These are phyloP conservation scores for Harpalus rubripes DNA, from an alignment of 2,888 invertebrate genomes.

Conservation along the genomic window DNA sequence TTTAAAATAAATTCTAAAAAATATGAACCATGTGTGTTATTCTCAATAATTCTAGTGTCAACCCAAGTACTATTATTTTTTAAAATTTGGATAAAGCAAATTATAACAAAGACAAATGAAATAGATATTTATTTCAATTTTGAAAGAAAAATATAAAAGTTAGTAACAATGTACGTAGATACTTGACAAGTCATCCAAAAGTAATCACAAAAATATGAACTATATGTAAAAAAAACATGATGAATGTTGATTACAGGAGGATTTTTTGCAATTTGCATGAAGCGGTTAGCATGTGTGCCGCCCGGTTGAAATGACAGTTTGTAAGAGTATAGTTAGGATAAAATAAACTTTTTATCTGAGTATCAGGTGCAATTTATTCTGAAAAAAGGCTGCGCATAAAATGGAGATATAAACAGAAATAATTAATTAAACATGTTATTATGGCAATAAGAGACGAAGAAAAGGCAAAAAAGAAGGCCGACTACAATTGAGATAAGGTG, in stretches of 20 bases:
- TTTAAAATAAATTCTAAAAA: too few species aligned
- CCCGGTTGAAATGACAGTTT: constrained; percentile 38
- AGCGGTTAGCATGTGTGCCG: constrained; percentile 48
- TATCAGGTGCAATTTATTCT: constrained; percentile 55
- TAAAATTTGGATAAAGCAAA: too few species aligned
- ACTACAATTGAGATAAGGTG: constrained; percentile 57
- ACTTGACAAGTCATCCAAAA: not conserved
- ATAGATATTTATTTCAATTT: too few species aligned
- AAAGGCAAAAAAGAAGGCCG: constrained; percentile 52
- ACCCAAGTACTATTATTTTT: too few species aligned
- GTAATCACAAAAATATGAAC: constrained; percentile 4
- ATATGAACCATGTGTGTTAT: too few species aligned
- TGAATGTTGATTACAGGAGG: not conserved
- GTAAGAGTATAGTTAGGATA: constrained; percentile 41
- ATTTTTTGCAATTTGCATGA: constrained; percentile 37
- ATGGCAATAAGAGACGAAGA: constrained; percentile 59
- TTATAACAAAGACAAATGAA: too few species aligned
- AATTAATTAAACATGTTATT: constrained; percentile 59
- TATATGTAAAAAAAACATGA: not conserved
- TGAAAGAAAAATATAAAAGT: too few species aligned
- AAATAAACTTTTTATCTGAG: constrained; percentile 50
- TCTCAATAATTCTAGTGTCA: too few species aligned
- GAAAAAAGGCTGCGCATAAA: constrained; percentile 42
- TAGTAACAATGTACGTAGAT: too few species aligned
- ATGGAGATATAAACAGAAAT: constrained; percentile 56